phyloP scores from a whole-genome alignment of 2,113 vertebrate species.

The Indri indri region DNA sequence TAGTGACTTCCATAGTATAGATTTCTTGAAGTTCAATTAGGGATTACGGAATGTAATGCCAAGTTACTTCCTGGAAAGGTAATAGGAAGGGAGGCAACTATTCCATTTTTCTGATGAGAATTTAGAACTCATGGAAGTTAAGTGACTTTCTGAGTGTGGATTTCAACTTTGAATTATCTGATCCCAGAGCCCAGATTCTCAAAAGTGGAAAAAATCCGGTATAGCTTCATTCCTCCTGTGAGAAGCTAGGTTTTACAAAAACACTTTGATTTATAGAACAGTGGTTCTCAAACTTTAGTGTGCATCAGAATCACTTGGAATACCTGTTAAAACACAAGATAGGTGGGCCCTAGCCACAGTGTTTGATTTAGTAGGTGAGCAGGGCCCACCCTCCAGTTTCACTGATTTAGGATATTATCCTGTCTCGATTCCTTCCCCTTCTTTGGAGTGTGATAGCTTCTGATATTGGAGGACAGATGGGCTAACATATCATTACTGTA shows the following conservation, averaged over 20 bases:
- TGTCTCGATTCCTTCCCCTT: slow-evolving; percentile 1
- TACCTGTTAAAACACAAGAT: neutral
- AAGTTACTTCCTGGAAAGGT: slow-evolving; percentile 28
- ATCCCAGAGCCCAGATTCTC: slow-evolving; percentile 12
- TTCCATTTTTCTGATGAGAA: slow-evolving; percentile 43
- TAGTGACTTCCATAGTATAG: slow-evolving; percentile 21
- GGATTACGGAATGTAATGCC: neutral
- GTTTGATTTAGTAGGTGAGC: slow-evolving; percentile 34
- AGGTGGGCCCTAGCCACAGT: neutral
- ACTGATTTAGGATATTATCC: slow-evolving; percentile 20
- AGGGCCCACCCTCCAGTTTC: neutral
- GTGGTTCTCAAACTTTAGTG: slow-evolving; percentile 19
- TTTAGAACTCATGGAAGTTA: slow-evolving; percentile 31
- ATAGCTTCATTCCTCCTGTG: neutral
- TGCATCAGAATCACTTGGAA: slow-evolving; percentile 26
- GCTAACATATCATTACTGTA: slow-evolving; percentile 30
- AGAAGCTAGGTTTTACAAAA: neutral
- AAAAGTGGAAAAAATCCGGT: neutral
- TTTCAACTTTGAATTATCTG: slow-evolving; percentile 53
- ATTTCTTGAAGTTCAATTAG: slow-evolving; percentile 40
- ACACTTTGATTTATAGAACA: slow-evolving; percentile 41
- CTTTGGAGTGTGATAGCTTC: slow-evolving; percentile 32
- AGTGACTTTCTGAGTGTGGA: slow-evolving; percentile 51
- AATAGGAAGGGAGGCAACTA: neutral
- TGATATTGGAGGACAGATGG: slow-evolving; percentile 6